These are phyloP conservation scores for Indicator indicator DNA, from an alignment of 2,113 vertebrate species.

Conservation along the genomic window DNA sequence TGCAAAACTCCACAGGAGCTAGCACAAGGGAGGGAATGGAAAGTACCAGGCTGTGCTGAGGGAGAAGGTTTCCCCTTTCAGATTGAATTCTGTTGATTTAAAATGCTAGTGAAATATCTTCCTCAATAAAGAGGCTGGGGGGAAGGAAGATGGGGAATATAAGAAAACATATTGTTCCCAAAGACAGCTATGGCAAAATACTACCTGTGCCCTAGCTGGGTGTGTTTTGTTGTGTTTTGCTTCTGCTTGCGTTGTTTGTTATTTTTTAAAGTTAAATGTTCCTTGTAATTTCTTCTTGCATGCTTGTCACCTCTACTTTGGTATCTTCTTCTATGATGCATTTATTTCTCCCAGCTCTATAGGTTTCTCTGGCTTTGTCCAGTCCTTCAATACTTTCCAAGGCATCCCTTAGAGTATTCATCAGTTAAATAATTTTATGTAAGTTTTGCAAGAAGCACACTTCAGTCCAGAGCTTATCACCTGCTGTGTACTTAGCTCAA, in stretches of 20 bases:
- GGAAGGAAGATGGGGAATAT: too few relatives aligned
- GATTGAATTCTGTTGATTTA: neutral
- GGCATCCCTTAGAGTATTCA: neutral
- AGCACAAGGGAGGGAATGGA: neutral
- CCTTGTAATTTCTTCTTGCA: neutral
- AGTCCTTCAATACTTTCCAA: neutral
- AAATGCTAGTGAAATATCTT: neutral
- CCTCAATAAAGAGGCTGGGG: neutral
- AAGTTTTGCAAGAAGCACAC: neutral
- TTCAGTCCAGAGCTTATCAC: neutral
- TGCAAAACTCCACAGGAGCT: neutral
- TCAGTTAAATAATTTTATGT: neutral
- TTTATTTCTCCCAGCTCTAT: neutral
- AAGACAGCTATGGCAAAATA: neutral
- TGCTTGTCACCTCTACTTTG: neutral
- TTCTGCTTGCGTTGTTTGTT: neutral
- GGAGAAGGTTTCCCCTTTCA: neutral
- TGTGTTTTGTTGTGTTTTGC: neutral
- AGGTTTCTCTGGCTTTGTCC: neutral
- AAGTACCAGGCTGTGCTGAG: neutral
- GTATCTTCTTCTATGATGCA: neutral
- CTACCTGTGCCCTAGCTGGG: neutral
- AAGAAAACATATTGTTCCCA: neutral
- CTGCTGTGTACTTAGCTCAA: neutral
- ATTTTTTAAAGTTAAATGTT: neutral